Evolutionary conservation across 2,888 invertebrate species (phyloP), one percentile per base, ranked within the genome.

Genomic region (Lissonota sp.): DNA sequence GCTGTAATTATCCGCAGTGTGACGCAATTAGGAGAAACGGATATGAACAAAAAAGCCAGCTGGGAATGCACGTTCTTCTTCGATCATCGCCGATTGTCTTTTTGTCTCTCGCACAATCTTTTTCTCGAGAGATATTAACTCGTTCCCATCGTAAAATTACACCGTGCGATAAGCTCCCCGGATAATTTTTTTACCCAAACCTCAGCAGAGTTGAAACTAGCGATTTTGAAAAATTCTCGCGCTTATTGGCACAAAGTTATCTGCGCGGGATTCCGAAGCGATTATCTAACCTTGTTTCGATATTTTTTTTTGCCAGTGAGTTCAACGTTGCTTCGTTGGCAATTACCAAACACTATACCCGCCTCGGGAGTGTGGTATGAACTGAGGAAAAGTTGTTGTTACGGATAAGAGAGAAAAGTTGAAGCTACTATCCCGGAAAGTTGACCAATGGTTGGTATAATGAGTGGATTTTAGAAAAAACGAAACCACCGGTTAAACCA

Each of bases 1-100:
- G 40, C 70, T 78, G 67, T 70, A 66, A 83, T 78, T 76, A 70
- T 49, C 78, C 55, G 58, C 46, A 64, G 79, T 80, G 80, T 71
- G 79, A 74, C 67, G 73, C 72, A 76, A 79, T 82, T 82, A 73
- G 70, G 55, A 37, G 60, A 72, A 58, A 40, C 40, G 63, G 39
- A 46, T 53, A 40, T 14, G 39, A 14, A 37, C 10, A 16, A 63
- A 44, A 57, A 46, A 40, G 42, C 10, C 7, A 14, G 49, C 7
- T 14, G n/a, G 12, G 55, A 72, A 42, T 72, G 16, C 39, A 44
- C 53, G 37, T 40, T 53, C 37, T 8, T 46, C 5, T 16, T 55
- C 51, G 58, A 44, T 44, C 42, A 42, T 60, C 37, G 4, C 12
- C 44, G 16, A 42, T 53, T 67, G 53, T 69, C 26, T 77, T 75